Conservation (phyloP, 2,797 vertebrate species). For the Rhynchonycteris naso region DNA sequence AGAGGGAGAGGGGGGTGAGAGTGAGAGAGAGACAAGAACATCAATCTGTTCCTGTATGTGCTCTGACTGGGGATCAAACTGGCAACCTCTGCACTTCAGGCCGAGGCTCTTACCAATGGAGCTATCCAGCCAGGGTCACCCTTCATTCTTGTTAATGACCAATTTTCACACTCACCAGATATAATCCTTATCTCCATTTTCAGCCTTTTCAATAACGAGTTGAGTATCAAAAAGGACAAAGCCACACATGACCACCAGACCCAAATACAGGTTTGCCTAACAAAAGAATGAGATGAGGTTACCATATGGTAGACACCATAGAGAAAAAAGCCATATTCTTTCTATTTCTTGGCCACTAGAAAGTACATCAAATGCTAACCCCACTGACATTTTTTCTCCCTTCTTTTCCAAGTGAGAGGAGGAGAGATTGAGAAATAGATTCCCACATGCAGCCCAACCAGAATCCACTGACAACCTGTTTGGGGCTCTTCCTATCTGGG, state of each 20-base stretch:
- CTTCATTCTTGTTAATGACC: not conserved
- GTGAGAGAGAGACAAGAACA: no score
- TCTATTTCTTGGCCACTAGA: not conserved
- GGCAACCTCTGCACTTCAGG: no score
- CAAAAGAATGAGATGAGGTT: not conserved
- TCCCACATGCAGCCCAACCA: no score
- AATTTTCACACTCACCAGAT: slow-evolving; percentile 91
- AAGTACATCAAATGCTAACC: slow-evolving; percentile 3
- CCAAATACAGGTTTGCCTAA: slow-evolving; percentile 95
- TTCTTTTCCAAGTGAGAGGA: no score
- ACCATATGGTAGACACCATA: not conserved
- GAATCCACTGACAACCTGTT: no score
- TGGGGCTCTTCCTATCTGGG: no score
- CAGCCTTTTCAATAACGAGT: slow-evolving; percentile 98
- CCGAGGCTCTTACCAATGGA: no score
- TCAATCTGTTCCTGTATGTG: no score
- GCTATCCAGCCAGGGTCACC: not conserved
- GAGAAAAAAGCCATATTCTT: not conserved
- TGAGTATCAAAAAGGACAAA: slow-evolving; percentile 99
- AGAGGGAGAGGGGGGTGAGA: no score
- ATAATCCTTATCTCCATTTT: slow-evolving; percentile 97
- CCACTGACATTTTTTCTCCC: not conserved
- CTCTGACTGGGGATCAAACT: no score
- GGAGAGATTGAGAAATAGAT: no score
- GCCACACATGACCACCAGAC: slow-evolving; percentile 95